These are phyloP conservation scores for Drosophila teissieri DNA, from an alignment of 1,140 invertebrate genomes.

Conservation along the genomic window DNA sequence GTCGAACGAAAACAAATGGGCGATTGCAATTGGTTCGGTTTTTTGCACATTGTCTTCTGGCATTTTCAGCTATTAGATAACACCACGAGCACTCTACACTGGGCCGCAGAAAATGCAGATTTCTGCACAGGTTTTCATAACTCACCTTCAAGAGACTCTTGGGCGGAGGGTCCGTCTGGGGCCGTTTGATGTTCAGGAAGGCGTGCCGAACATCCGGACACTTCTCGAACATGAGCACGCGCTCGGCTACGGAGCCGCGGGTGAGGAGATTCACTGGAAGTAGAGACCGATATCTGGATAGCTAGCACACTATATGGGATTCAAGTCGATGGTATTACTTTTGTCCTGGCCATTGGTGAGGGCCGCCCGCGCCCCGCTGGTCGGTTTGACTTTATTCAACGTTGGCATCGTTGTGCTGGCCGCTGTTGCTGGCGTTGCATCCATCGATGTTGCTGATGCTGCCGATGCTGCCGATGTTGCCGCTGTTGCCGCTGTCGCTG, in stretches of 20 bases:
- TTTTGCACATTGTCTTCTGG: constrained; percentile 44
- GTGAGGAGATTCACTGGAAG: constrained; percentile 92
- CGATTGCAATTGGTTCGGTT: constrained; percentile 31
- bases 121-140: constrained; percentile 2
- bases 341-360: constrained; percentile 82
- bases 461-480: constrained; percentile 28
- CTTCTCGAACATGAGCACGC: constrained; percentile 96
- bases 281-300: constrained; percentile 22
- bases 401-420: constrained; percentile 79
- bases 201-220: constrained; percentile 88
- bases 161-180: constrained; percentile 65
- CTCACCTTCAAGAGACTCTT: constrained; percentile 78
- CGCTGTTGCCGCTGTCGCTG: constrained; percentile 23
- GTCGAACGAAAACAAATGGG: constrained; percentile 29
- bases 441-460: constrained; percentile 35
- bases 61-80: constrained; percentile 62
- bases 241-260: constrained; percentile 94
- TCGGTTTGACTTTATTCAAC: constrained; percentile 80
- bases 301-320: constrained; percentile 7
- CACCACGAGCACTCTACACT: constrained; percentile 24
- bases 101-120: neutral
- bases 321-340: constrained; percentile 64
- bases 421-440: constrained; percentile 58
- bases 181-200: constrained; percentile 79
- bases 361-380: constrained; percentile 62